These are phyloP conservation scores for Perccottus glenii DNA, from an alignment of 2,113 vertebrate species.

Conservation along the genomic window DNA sequence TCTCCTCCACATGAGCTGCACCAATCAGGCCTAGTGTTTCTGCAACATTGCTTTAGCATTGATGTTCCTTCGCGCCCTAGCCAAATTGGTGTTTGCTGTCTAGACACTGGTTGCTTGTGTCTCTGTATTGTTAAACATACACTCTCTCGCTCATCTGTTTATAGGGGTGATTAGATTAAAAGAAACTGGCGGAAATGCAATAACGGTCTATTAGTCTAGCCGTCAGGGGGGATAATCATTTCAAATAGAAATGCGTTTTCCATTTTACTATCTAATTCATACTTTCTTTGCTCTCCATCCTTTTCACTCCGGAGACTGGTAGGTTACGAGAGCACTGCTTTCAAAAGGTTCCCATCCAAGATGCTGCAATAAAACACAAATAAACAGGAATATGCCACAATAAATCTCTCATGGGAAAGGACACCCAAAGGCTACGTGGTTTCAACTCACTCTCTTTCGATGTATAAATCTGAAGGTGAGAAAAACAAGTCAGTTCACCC, in stretches of 20 bases:
- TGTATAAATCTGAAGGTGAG: constrained; percentile 53
- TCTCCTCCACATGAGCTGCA: constrained; percentile 39
- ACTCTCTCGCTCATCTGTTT: constrained; percentile 67
- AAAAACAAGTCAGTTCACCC: constrained; percentile 56
- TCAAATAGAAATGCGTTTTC: constrained; percentile 75
- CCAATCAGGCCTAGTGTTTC: constrained; percentile 69
- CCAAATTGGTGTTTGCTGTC: constrained; percentile 75
- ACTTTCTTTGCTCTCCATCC: constrained; percentile 67
- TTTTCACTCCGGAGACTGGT: constrained; percentile 52
- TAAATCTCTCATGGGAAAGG: constrained; percentile 38
- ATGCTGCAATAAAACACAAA: constrained; percentile 58
- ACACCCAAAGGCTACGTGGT: constrained; percentile 41
- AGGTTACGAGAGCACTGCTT: constrained; percentile 51
- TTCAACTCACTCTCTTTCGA: constrained; percentile 32
- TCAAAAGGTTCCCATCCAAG: constrained; percentile 65
- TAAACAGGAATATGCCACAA: constrained; percentile 55
- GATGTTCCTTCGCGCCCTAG: constrained; percentile 67
- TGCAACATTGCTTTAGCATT: constrained; percentile 79
- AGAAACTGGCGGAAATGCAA: constrained; percentile 79
- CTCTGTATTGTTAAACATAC: constrained; percentile 72
- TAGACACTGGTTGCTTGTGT: constrained; percentile 76
- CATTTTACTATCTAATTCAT: constrained; percentile 77
- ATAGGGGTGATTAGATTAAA: constrained; percentile 82
- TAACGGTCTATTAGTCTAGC: constrained; percentile 79
- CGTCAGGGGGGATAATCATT: constrained; percentile 75